phyloP scores from a whole-genome alignment of 2,113 vertebrate species.

The Carollia perspicillata region DNA sequence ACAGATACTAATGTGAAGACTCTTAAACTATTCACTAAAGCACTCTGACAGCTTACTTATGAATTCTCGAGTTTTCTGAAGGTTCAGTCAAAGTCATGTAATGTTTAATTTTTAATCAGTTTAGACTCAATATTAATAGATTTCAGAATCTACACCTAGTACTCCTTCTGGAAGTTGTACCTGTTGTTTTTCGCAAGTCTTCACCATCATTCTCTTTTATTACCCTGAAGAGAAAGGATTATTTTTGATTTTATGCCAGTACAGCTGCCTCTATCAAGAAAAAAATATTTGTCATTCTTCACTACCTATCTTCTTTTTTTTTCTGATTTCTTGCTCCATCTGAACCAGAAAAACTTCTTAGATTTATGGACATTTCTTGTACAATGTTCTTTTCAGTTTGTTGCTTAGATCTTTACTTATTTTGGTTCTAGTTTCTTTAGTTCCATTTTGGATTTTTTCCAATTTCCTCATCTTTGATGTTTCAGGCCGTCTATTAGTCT shows the following conservation, averaged over 20 bases:
- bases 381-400: constrained; percentile 54
- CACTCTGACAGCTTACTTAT: not conserved
- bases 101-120: constrained; percentile 11
- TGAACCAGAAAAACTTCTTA: not conserved
- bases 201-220: constrained; percentile 49
- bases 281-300: constrained; percentile 21
- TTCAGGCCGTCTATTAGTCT: constrained; percentile 10
- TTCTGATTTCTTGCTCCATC: constrained; percentile 44
- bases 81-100: not conserved
- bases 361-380: constrained; percentile 58
- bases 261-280: constrained; percentile 44
- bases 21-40: not conserved
- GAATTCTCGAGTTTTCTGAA: not conserved
- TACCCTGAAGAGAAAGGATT: constrained; percentile 39
- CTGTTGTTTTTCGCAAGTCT: not conserved
- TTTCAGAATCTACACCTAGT: not conserved
- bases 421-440: not conserved
- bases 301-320: not conserved
- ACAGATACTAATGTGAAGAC: not conserved
- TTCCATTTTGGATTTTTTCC: constrained; percentile 4
- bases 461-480: constrained; percentile 14
- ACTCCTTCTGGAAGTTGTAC: not conserved
- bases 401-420: constrained; percentile 51
- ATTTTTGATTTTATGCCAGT: constrained; percentile 60
- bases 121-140: not conserved